A percentile compares a stretch with the other conserved stretches of the same genome.
These are phyloP conservation scores for Cotesia typhae DNA, from an alignment of 1,140 invertebrate genomes.

Conservation along the genomic window DNA sequence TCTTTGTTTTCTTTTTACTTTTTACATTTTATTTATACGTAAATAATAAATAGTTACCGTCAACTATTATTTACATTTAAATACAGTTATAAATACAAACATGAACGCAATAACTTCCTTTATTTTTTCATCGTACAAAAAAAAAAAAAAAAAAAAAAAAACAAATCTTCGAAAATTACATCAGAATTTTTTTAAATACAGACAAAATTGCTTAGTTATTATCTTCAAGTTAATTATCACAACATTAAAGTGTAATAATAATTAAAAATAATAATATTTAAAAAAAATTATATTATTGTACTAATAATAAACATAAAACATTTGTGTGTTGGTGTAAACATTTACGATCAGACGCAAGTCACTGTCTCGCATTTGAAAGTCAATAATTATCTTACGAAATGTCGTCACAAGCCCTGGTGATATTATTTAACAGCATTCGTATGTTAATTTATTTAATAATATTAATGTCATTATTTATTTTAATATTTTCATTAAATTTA, in stretches of 20 bases:
- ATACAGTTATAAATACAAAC: not conserved
- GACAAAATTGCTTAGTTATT: too few relatives aligned
- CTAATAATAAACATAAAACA: not conserved
- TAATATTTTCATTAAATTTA: not conserved
- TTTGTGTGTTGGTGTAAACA: not conserved
- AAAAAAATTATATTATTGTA: too few relatives aligned
- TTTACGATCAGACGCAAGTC: slow-evolving; percentile 19
- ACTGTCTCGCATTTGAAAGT: slow-evolving; percentile 31
- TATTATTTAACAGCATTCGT: slow-evolving; percentile 18
- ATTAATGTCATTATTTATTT: not conserved
- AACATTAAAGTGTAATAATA: too few relatives aligned
- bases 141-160: too few relatives aligned
- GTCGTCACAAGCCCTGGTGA: slow-evolving; percentile 21
- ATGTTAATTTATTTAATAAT: slow-evolving; percentile 17
- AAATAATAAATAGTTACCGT: not conserved
- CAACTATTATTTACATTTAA: not conserved
- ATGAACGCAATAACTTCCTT: too few relatives aligned
- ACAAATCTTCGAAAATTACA: too few relatives aligned
- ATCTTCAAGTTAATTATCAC: too few relatives aligned
- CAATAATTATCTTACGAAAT: slow-evolving; percentile 36
- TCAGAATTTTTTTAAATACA: too few relatives aligned
- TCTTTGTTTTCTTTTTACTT: not conserved
- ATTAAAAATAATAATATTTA: too few relatives aligned
- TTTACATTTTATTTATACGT: not conserved
- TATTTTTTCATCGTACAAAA: too few relatives aligned